A percentile compares a stretch with the other conserved stretches of the same genome.
Conservation (phyloP, 2,888 invertebrate genomes). For the Cactoblastis cactorum region DNA sequence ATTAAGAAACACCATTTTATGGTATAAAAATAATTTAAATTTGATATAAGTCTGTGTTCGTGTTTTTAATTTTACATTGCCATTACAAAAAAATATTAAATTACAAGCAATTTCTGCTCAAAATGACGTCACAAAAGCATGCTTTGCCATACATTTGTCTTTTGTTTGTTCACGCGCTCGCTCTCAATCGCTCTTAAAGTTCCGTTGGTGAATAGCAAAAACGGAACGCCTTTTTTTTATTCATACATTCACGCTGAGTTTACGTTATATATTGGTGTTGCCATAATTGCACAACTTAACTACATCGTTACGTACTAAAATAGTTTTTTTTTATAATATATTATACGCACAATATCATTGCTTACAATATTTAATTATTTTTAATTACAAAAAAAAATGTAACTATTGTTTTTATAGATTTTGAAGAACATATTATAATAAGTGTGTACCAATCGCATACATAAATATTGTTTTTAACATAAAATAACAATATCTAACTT, state of each 20-base stretch:
- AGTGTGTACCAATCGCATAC: too few species aligned
- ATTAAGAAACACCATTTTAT: not conserved
- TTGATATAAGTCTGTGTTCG: not conserved
- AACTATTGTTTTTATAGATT: not conserved
- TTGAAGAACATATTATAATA: not conserved
- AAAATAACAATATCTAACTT: not conserved
- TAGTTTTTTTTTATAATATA: not conserved
- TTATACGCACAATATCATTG: slow-evolving; percentile 4
- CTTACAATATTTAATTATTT: not conserved
- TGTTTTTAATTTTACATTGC: not conserved
- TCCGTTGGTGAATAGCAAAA: too few species aligned
- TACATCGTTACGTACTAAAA: slow-evolving; percentile 4
- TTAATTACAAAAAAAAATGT: not conserved
- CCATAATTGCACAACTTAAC: slow-evolving; percentile 8
- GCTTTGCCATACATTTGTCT: not conserved
- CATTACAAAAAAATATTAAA: not conserved
- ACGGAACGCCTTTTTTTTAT: not conserved
- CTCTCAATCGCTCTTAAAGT: too few species aligned
- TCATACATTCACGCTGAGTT: not conserved
- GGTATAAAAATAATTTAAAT: too few species aligned
- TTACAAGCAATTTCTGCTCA: not conserved
- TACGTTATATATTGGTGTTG: slow-evolving; percentile 11
- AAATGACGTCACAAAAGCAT: not conserved
- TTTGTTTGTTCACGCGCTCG: not conserved
- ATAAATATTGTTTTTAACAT: not conserved